Evolutionary conservation across 2,113 vertebrate species (phyloP).

Genomic region (Sakesphorus luctuosus): DNA sequence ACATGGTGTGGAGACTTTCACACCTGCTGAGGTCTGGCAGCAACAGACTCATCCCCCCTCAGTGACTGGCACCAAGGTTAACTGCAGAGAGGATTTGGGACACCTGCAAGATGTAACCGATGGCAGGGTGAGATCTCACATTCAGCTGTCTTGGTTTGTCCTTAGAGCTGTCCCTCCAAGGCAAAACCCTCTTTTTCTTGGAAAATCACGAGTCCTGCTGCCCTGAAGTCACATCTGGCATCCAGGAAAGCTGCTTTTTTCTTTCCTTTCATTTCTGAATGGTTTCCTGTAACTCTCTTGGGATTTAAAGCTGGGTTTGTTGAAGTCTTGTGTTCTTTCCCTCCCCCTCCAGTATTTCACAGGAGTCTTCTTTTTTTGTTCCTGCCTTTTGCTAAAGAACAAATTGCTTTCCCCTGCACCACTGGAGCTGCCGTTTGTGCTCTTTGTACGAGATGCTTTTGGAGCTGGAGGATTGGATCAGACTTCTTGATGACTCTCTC

Average conservation of each 20-base stretch:
- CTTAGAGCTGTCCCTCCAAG: neutral
- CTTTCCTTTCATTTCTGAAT: neutral
- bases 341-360: neutral
- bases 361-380: neutral
- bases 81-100: neutral
- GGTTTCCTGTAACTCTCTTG: neutral
- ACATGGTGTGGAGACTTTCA: neutral
- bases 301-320: neutral
- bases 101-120: neutral
- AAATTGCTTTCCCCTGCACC: neutral
- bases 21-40: neutral
- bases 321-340: neutral
- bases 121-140: neutral
- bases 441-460: neutral
- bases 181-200: neutral
- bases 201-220: neutral
- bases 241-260: neutral
- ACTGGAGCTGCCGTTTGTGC: neutral
- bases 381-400: neutral
- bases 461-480: neutral
- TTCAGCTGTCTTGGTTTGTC: neutral
- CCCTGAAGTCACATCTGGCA: neutral
- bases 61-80: neutral
- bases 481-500: constrained; percentile 1
- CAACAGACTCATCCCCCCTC: neutral